phyloP scores from a whole-genome alignment of 2,888 invertebrate genomes.

The Acrobasis consociella region DNA sequence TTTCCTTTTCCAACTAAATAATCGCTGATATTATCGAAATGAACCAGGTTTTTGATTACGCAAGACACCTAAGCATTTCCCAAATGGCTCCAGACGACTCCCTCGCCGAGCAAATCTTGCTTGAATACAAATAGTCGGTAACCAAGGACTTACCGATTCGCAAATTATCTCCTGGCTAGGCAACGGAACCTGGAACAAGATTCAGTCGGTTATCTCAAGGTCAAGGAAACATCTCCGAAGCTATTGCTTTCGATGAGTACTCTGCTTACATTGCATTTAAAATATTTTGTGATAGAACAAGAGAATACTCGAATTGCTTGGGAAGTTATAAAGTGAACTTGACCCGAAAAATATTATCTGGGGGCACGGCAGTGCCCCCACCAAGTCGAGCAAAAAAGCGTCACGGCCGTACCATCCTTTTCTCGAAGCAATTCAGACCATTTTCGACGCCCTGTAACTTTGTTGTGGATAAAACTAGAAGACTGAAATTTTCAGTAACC shows the following conservation, averaged over 20 bases:
- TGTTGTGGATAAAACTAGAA: too few species aligned
- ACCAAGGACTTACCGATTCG: slow-evolving; percentile 70
- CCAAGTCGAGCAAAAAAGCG: too few species aligned
- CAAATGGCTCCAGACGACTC: slow-evolving; percentile 38
- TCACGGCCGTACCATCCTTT: too few species aligned
- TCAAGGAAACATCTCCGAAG: background rate
- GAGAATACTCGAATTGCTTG: too few species aligned
- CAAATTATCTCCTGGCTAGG: slow-evolving; percentile 70
- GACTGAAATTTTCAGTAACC: too few species aligned
- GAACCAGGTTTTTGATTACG: slow-evolving; percentile 6
- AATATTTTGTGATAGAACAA: too few species aligned
- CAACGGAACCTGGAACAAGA: slow-evolving; percentile 66
- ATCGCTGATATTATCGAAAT: background rate
- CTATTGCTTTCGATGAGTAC: background rate
- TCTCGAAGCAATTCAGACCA: too few species aligned
- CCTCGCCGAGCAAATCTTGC: slow-evolving; percentile 31
- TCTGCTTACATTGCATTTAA: too few species aligned
- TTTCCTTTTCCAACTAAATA: background rate
- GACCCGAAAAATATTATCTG: too few species aligned
- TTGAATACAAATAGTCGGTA: slow-evolving; percentile 68
- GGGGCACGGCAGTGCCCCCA: too few species aligned
- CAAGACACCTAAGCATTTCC: background rate
- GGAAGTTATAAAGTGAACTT: too few species aligned
- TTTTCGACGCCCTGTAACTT: too few species aligned
- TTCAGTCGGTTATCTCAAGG: slow-evolving; percentile 24